Evolutionary conservation across 2,888 invertebrate genomes (phyloP).

Genomic region (Macaria notata): DNA sequence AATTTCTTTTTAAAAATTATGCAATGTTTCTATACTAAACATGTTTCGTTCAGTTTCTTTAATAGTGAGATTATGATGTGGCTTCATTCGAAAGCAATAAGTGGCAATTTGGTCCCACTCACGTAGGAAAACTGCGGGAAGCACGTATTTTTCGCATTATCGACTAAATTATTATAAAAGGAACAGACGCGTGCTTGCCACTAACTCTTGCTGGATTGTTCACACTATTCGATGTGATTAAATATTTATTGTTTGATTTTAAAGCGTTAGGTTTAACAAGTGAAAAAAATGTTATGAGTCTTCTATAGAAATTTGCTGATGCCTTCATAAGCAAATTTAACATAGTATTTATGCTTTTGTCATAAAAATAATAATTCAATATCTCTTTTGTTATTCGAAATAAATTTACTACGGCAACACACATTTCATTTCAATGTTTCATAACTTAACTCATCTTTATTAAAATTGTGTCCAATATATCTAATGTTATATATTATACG

Average conservation of each 20-base stretch:
- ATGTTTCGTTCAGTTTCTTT: background rate
- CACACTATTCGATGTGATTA: slow-evolving; percentile 23
- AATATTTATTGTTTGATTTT: slow-evolving; percentile 12
- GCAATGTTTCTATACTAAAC: background rate
- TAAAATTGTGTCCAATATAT: too few relatives aligned
- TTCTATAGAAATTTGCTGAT: too few relatives aligned
- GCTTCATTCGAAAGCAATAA: slow-evolving; percentile 69
- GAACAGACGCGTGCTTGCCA: slow-evolving; percentile 69
- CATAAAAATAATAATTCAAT: too few relatives aligned
- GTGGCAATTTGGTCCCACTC: slow-evolving; percentile 68
- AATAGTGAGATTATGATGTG: slow-evolving; percentile 59
- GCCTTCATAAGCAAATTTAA: too few relatives aligned
- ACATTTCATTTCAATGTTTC: too few relatives aligned
- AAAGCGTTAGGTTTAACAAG: background rate
- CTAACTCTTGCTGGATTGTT: slow-evolving; percentile 39
- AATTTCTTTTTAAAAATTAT: too few relatives aligned
- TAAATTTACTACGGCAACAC: background rate
- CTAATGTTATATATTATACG: background rate
- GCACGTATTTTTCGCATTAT: slow-evolving; percentile 81
- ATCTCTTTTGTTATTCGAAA: too few relatives aligned
- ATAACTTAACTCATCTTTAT: too few relatives aligned
- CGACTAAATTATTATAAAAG: slow-evolving; percentile 78
- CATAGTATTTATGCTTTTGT: too few relatives aligned
- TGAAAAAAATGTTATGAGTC: too few relatives aligned
- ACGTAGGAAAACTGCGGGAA: slow-evolving; percentile 64